Evolutionary conservation across 1,140 invertebrate species (phyloP), one percentile per base, ranked within the genome.

Genomic region (Drosophila serrata): DNA sequence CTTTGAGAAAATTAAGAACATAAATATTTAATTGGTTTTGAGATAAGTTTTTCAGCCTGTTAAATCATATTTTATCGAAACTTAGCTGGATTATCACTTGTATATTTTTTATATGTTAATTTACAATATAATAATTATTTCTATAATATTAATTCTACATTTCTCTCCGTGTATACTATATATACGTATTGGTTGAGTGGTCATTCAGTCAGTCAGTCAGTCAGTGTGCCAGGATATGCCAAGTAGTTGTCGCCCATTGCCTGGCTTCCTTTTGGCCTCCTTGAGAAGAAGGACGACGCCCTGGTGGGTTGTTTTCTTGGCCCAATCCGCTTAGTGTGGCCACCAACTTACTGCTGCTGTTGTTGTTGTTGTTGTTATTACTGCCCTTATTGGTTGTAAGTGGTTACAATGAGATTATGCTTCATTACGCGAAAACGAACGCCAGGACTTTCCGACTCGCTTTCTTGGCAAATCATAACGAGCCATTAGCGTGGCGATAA

Each of bases 401-500:
- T 88, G 84, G 80, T 58, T 70, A 88, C 85, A 88, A 88, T 84
- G 68, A 69, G 84, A 88, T 88, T 88, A 88, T 84, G 84, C 84
- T 88, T 88, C 84, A 88, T 88, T 88, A 88, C 85, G 75, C 81
- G 77, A 46, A 19, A 55, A 58, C 69, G 51, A 55, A 58, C 69
- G 51, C 22, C 80, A 46, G 57, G 61, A 59, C 75, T 37, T 60
- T 56, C 42, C 29, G 45, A 40, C 49, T 58, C 31, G 29, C n/a
- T 22, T 69, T 49, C 49, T 67, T 82, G 79, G 75, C 80, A 88
- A 69, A 90, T 88, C 84, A 90, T 90, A 88, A 88, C 85, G 82
- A 90, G 86, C 85, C 85, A 88, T 88, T 88, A 88, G 85, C 85
- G 68, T 75, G 84, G 64, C 85, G 85, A 88, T 88, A 88, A 88